Percentiles rank a stretch among this genome's conserved stretches.
These are phyloP conservation scores for Phenganax marumi DNA, from an alignment of 92 coral and sea anemone species.

Conservation along the genomic window DNA sequence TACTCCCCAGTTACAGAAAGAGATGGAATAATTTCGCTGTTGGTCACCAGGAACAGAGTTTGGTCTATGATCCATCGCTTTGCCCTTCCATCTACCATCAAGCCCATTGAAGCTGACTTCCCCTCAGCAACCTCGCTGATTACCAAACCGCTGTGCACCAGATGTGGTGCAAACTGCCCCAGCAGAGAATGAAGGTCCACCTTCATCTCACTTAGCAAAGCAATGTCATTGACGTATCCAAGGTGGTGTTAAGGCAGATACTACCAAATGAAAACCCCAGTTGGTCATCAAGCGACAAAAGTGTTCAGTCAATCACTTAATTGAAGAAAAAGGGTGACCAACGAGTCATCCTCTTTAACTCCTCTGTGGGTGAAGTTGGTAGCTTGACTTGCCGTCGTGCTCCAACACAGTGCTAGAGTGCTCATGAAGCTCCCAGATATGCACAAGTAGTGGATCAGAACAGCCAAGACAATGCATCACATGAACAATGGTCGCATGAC, in stretches of 20 bases:
- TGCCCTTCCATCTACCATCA: conserved; percentile 25
- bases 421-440: neutral
- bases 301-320: conserved; percentile 14
- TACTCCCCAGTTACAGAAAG: neutral
- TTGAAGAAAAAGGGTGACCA: conserved; percentile 23
- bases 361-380: conserved; percentile 19
- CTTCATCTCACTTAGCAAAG: conserved; percentile 11
- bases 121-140: conserved; percentile 24
- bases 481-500: conserved; percentile 9
- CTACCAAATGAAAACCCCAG: neutral
- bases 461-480: conserved; percentile 12
- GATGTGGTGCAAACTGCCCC: neutral
- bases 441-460: conserved; percentile 12
- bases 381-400: neutral
- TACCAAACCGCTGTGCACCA: conserved; percentile 3
- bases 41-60: neutral
- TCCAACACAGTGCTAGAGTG: neutral
- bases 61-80: conserved; percentile 32
- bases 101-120: conserved; percentile 27
- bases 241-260: neutral
- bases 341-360: conserved; percentile 35
- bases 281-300: conserved; percentile 4
- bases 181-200: too few species aligned
- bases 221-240: conserved; percentile 33
- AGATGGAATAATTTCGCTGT: conserved; percentile 10